These are phyloP conservation scores for Hirundichthys speculiger DNA, from an alignment of 2,113 vertebrate genomes.

Conservation along the genomic window DNA sequence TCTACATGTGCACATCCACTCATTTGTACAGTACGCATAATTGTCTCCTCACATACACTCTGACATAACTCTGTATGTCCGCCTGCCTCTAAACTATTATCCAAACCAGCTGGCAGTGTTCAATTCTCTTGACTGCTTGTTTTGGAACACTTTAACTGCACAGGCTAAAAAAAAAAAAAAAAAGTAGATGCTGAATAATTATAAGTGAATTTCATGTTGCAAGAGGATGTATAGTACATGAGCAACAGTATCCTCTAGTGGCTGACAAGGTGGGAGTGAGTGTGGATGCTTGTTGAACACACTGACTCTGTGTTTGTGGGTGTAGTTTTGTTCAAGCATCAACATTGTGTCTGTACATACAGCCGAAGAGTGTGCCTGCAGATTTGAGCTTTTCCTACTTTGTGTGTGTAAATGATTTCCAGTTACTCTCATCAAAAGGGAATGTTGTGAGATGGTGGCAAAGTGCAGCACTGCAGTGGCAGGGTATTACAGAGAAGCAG, in stretches of 20 bases:
- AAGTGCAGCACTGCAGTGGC: neutral
- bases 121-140: neutral
- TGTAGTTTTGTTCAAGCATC: neutral
- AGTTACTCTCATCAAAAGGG: conserved; percentile 30
- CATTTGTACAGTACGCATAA: too few relatives aligned
- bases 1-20: too few relatives aligned
- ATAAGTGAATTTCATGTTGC: neutral
- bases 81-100: neutral
- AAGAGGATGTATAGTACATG: neutral
- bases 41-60: too few relatives aligned
- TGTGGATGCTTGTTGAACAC: neutral
- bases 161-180: neutral
- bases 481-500: neutral
- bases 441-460: conserved; percentile 7
- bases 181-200: neutral
- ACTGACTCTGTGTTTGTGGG: neutral
- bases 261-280: conserved; percentile 24
- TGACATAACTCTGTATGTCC: too few relatives aligned
- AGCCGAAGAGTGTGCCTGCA: neutral
- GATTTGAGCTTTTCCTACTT: neutral
- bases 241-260: conserved; percentile 58
- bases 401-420: conserved; percentile 15
- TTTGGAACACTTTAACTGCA: neutral
- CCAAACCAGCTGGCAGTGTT: neutral
- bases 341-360: neutral